Percentiles rank a stretch among this genome's conserved stretches.
Conservation (phyloP, 2,113 vertebrate species). For the Dolichallabes microphthalmus region DNA sequence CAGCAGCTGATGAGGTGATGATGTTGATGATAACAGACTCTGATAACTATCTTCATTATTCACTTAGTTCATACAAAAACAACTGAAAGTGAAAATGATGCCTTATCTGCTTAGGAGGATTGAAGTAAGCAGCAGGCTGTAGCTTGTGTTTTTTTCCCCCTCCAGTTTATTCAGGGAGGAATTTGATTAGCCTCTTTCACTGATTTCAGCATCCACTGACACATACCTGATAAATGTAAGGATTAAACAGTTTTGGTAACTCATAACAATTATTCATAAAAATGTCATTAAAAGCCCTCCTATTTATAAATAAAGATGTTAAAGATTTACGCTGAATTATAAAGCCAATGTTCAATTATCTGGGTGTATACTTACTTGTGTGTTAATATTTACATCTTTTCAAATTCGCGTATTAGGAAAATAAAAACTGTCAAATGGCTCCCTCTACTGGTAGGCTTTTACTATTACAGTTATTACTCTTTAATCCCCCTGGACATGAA, state of each 20-base stretch:
- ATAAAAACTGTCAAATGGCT: background rate
- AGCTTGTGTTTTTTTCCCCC: background rate
- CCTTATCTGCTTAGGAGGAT: slow-evolving; percentile 18
- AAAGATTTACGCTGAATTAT: background rate
- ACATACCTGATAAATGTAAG: background rate
- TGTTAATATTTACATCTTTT: background rate
- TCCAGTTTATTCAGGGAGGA: background rate
- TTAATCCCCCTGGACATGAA: no score
- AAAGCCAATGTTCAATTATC: background rate
- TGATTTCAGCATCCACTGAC: background rate
- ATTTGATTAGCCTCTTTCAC: background rate
- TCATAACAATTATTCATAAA: background rate
- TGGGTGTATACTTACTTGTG: background rate
- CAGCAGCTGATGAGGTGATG: background rate
- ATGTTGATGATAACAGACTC: background rate
- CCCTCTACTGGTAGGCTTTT: background rate
- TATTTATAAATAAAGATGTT: background rate
- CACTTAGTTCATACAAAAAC: background rate
- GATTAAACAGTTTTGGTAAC: background rate
- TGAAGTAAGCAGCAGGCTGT: background rate
- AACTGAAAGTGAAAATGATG: background rate
- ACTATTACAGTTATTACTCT: background rate
- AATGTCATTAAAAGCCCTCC: background rate
- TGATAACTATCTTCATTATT: background rate
- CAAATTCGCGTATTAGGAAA: background rate